Conservation (phyloP, 1,140 invertebrate genomes). For the Metopolophium dirhodum region DNA sequence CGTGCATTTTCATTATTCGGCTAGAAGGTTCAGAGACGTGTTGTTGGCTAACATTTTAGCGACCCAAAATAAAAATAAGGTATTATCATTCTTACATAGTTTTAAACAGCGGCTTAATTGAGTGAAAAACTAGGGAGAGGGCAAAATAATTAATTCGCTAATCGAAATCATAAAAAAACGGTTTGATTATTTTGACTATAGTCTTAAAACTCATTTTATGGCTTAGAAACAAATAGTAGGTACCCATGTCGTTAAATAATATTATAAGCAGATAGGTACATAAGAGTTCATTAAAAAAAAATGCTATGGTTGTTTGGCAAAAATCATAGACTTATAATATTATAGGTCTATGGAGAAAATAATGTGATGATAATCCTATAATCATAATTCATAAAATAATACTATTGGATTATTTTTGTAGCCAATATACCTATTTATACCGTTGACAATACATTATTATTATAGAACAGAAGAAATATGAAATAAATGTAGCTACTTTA, state of each 20-base stretch:
- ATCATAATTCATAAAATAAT: too few species aligned
- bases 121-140: not conserved
- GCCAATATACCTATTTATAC: too few species aligned
- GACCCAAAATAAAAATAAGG: slow-evolving; percentile 49
- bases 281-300: not conserved
- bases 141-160: not conserved
- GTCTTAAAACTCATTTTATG: not conserved
- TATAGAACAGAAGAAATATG: too few species aligned
- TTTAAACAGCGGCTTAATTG: not conserved
- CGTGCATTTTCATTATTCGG: slow-evolving; percentile 61
- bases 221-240: not conserved
- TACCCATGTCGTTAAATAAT: not conserved
- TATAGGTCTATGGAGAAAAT: too few species aligned
- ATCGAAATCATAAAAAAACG: not conserved
- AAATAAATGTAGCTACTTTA: too few species aligned
- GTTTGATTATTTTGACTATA: not conserved
- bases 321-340: too few species aligned
- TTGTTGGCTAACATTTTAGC: slow-evolving; percentile 58
- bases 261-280: not conserved
- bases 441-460: too few species aligned
- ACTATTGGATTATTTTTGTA: too few species aligned
- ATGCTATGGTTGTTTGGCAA: too few species aligned
- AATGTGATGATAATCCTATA: too few species aligned
- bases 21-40: slow-evolving; percentile 60
- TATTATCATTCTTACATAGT: not conserved